Percentiles rank a stretch among this genome's conserved stretches.
Conservation (phyloP, 2,888 invertebrate species). For the Trissolcus brochymenae region DNA sequence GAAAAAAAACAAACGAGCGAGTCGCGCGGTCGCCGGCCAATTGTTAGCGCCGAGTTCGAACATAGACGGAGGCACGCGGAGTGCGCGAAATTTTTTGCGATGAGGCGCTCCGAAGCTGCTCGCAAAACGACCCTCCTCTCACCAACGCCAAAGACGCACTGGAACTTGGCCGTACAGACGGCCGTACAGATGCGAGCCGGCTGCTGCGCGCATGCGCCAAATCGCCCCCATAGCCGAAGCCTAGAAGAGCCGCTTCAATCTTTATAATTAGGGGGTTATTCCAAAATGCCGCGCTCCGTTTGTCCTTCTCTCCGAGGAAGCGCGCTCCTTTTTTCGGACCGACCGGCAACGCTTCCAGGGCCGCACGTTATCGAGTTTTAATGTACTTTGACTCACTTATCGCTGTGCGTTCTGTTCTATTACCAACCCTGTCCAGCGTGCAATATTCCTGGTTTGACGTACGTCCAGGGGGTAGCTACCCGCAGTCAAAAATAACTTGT, state of each 20-base stretch:
- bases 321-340: slow-evolving; percentile 1
- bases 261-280: slow-evolving; percentile 47
- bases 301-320: slow-evolving; percentile 10
- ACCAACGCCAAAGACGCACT: slow-evolving; percentile 64
- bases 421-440: no score
- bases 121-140: slow-evolving; percentile 59
- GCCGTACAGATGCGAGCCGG: slow-evolving; percentile 35
- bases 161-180: slow-evolving; percentile 13
- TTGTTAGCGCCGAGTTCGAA: slow-evolving; percentile 18
- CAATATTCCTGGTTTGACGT: no score
- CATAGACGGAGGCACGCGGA: slow-evolving; percentile 15
- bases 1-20: slow-evolving; percentile 29
- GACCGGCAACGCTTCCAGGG: background rate
- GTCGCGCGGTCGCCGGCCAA: slow-evolving; percentile 23
- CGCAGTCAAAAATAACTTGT: no score
- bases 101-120: slow-evolving; percentile 24
- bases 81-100: background rate
- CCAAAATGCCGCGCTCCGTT: slow-evolving; percentile 11
- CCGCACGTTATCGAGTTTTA: slow-evolving; percentile 12
- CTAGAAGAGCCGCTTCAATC: slow-evolving; percentile 46
- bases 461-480: no score
- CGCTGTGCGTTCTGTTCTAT: background rate
- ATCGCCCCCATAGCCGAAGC: slow-evolving; percentile 44
- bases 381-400: slow-evolving; percentile 1
- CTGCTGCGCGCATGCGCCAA: slow-evolving; percentile 61